Evolutionary conservation across 2,797 vertebrate genomes (phyloP), one percentile per base, ranked within the genome.

Genomic region (Carduelis carduelis): DNA sequence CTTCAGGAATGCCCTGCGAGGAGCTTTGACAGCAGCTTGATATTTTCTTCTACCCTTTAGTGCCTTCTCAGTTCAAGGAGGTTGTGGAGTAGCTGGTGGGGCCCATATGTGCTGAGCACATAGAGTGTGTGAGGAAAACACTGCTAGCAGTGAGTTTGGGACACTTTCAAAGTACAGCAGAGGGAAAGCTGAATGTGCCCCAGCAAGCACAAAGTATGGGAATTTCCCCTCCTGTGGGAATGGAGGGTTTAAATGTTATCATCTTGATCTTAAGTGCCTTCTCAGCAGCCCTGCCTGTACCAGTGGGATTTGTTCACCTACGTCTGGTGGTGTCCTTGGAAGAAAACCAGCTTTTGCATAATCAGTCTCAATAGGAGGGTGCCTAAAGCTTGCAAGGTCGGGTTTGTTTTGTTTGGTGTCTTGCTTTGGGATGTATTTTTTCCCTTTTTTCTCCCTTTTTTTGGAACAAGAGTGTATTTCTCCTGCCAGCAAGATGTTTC

Each of bases 391-490:
- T 80, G 30, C 0, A 0, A 77, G 75, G 56, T 93, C 30, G 5
- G 21, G 28, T 90, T 93, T 92, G 59, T 60, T 95, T 90, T 80
- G 63, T 79, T 76, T 85, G 14, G 57, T 87, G 56, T 70, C 32
- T 87, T 85, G 64, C 59, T 91, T 60, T 7, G 44, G 43, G 49
- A n/a, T 63, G 24, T 28, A 0, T 44, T 75, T 66, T 50, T 49
- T 14, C 1, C 3, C 3, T 2, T 27, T 27, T 34, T 3, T 4
- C 7, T 15, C 55, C 55, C n/a, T 1, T 35, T 37, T 30, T 64
- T 86, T 95, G 34, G 43, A 90, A 55, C 47, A 82, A n/a, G 20
- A 23, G 8, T n/a, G 17, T 83, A 12, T 83, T 92, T 93, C 41
- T 80, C 16, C 43, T 93, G 47, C 56, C 87, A 81, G 63, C 52